phyloP scores from a whole-genome alignment of 2,888 invertebrate genomes.

The Arge pagana region DNA sequence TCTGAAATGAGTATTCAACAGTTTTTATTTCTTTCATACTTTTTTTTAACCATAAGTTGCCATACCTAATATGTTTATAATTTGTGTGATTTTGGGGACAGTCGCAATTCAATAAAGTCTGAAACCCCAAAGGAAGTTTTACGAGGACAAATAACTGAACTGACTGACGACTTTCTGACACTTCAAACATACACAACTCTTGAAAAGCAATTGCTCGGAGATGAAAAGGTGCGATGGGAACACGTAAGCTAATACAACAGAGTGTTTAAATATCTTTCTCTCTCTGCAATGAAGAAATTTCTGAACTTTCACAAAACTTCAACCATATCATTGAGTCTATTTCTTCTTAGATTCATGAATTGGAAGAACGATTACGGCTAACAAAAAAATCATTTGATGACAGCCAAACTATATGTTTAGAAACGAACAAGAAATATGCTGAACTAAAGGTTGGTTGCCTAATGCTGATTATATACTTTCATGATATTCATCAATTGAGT shows the following conservation, averaged over 20 bases:
- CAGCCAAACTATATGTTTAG: conserved; percentile 29
- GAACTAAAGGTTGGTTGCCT: conserved; percentile 28
- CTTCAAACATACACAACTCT: conserved; percentile 65
- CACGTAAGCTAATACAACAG: conserved; percentile 19
- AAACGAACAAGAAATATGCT: conserved; percentile 33
- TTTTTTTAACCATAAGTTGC: too few species aligned
- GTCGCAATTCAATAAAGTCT: too few species aligned
- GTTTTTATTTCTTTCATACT: too few species aligned
- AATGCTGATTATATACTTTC: too few species aligned
- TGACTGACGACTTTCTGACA: conserved; percentile 62
- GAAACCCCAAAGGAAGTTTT: conserved; percentile 47
- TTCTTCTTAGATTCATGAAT: conserved; percentile 57
- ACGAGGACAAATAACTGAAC: conserved; percentile 56
- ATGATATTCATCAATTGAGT: neutral
- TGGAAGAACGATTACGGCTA: conserved; percentile 58
- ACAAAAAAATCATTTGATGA: conserved; percentile 29
- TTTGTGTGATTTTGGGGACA: too few species aligned
- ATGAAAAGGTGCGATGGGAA: conserved; percentile 52
- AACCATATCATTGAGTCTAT: too few species aligned
- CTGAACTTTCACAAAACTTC: too few species aligned
- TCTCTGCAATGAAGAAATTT: too few species aligned
- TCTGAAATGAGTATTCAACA: too few species aligned
- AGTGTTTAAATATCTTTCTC: neutral
- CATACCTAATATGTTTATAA: too few species aligned
- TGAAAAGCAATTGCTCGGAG: conserved; percentile 63